Evolutionary conservation across 2,888 invertebrate genomes (phyloP).

Genomic region (Tiliacea aurago): DNA sequence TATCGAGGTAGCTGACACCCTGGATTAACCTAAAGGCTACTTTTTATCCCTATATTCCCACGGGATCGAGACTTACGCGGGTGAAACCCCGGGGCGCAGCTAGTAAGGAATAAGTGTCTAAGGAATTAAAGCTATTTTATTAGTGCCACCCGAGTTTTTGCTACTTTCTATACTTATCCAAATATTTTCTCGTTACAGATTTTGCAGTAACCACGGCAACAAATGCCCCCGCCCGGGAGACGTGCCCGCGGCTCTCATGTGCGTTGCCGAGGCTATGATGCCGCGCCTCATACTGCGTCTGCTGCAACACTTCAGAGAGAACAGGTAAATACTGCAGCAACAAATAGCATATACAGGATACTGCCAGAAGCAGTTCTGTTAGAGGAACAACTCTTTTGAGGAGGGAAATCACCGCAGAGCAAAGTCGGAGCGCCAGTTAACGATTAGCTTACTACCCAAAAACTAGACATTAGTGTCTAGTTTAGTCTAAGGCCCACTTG

Average conservation of each 20-base stretch:
- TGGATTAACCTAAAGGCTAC: too few species aligned
- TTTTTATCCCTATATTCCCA: too few species aligned
- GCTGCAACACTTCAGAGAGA: conserved; percentile 97
- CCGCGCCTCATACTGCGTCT: conserved; percentile 97
- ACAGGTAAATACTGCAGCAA: conserved; percentile 87
- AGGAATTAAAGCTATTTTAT: too few species aligned
- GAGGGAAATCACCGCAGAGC: background rate
- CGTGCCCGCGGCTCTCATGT: conserved; percentile 96
- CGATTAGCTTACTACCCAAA: background rate
- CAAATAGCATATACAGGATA: background rate
- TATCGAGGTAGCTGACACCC: too few species aligned
- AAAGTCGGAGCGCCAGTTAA: background rate
- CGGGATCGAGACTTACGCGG: too few species aligned
- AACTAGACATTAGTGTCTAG: too few species aligned
- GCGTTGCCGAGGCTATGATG: conserved; percentile 98
- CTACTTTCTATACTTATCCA: conserved; percentile 3
- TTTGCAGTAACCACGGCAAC: conserved; percentile 98
- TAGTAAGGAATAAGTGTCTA: too few species aligned
- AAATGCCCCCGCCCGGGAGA: conserved; percentile 94
- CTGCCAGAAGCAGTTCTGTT: background rate
- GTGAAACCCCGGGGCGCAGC: too few species aligned
- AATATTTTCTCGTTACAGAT: conserved; percentile 88
- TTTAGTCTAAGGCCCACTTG: background rate
- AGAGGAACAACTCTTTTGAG: background rate
- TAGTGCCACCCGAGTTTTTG: too few species aligned